Conservation (phyloP, 2,797 vertebrate species). For the Sebastes dallii region DNA sequence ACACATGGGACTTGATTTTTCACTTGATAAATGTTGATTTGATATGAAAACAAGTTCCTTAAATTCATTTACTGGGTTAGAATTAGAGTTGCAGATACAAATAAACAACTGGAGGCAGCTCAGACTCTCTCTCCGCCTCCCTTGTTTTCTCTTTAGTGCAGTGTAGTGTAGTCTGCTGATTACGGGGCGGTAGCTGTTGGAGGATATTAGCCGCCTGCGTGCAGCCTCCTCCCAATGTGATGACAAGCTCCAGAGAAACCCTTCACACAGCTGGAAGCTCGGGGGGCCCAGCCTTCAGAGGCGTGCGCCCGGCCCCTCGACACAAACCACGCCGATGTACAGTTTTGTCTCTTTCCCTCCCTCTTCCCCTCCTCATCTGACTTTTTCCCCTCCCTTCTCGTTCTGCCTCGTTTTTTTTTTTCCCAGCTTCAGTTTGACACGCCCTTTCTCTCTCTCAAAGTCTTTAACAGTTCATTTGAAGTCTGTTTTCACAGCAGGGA, state of each 20-base stretch:
- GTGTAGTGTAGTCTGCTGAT: conserved; percentile 27
- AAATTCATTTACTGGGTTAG: neutral
- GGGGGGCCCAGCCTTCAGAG: conserved; percentile 68
- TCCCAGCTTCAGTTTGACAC: conserved; percentile 22
- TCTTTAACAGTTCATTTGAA: conserved; percentile 51
- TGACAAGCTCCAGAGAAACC: conserved; percentile 76
- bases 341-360: conserved; percentile 59
- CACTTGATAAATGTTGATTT: neutral
- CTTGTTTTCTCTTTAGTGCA: neutral
- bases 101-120: neutral
- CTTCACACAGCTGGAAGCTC: conserved; percentile 75
- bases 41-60: neutral
- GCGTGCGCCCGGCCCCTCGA: conserved; percentile 52
- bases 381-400: conserved; percentile 11
- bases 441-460: conserved; percentile 30
- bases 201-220: conserved; percentile 61
- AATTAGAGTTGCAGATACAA: neutral
- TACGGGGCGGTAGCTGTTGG: conserved; percentile 46
- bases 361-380: conserved; percentile 33
- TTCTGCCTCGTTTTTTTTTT: conserved; percentile 12
- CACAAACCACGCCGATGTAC: conserved; percentile 61
- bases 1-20: neutral
- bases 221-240: conserved; percentile 76
- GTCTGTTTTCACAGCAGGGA: conserved; percentile 23
- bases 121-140: neutral